Conservation (phyloP, 2,888 invertebrate species). For the Lumbricus terrestris region DNA sequence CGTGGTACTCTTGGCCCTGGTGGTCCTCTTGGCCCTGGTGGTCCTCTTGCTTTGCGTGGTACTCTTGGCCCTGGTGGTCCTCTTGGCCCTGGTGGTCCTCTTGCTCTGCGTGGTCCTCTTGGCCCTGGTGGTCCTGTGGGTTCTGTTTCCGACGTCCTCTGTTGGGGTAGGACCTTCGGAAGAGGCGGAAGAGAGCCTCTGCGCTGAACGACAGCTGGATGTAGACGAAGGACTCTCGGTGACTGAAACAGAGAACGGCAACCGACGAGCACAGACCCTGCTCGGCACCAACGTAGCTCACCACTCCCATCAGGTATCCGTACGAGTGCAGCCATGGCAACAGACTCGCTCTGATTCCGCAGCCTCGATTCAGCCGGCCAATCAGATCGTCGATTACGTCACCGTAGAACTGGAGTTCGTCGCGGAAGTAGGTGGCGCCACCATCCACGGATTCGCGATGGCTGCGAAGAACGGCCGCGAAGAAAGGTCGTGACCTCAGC, state of each 20-base stretch:
- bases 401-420: conserved; percentile 37
- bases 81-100: too few relatives aligned
- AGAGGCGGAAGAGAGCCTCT: conserved; percentile 34
- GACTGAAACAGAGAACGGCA: conserved; percentile 36
- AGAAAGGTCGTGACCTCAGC: conserved; percentile 28
- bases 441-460: conserved; percentile 30
- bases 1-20: too few relatives aligned
- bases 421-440: conserved; percentile 33
- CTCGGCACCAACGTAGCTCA: conserved; percentile 35
- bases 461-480: conserved; percentile 33
- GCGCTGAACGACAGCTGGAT: conserved; percentile 36
- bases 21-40: too few relatives aligned
- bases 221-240: conserved; percentile 38
- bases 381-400: conserved; percentile 33
- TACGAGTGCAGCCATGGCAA: conserved; percentile 32
- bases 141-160: too few relatives aligned
- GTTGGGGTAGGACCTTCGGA: conserved; percentile 33
- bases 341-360: neutral
- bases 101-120: too few relatives aligned
- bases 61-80: too few relatives aligned
- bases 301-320: conserved; percentile 33
- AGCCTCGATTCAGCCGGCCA: conserved; percentile 33
- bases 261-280: conserved; percentile 35
- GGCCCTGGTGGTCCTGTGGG: too few relatives aligned
- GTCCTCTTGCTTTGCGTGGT: too few relatives aligned